phyloP scores from a whole-genome alignment of 2,888 invertebrate species.

The Ormia ochracea region DNA sequence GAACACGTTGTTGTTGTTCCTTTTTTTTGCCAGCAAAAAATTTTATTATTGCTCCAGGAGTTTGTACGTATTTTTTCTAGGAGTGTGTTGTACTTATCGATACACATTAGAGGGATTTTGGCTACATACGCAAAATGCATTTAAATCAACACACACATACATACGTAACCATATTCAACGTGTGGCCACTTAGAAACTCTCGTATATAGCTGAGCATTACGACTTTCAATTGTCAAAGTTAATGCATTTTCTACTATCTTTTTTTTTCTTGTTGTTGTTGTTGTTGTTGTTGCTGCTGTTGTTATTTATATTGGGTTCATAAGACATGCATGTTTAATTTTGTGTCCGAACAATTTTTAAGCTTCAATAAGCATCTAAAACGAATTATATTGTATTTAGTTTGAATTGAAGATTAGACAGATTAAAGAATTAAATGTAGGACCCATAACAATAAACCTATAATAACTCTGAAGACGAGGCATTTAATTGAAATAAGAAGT shows the following conservation, averaged over 20 bases:
- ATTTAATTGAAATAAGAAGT: too few relatives aligned
- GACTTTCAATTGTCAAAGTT: slow-evolving; percentile 56
- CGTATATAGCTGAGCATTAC: slow-evolving; percentile 31
- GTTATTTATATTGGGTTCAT: slow-evolving; percentile 6
- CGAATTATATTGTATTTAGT: slow-evolving; percentile 18
- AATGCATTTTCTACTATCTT: slow-evolving; percentile 57
- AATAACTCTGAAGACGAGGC: too few relatives aligned
- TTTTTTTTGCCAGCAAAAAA: neutral
- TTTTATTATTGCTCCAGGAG: slow-evolving; percentile 10
- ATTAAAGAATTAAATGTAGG: neutral
- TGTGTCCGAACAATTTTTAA: slow-evolving; percentile 57
- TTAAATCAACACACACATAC: neutral
- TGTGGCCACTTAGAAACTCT: neutral
- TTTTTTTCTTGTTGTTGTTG: too few relatives aligned
- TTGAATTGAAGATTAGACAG: neutral
- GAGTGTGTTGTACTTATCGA: slow-evolving; percentile 29
- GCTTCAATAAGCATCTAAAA: slow-evolving; percentile 56
- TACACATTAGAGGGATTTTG: slow-evolving; percentile 26
- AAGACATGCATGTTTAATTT: slow-evolving; percentile 17
- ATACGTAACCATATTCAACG: neutral
- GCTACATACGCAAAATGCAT: neutral
- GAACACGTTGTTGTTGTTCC: too few relatives aligned
- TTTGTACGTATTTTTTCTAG: neutral
- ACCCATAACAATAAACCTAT: neutral
- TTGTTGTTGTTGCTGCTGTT: too few relatives aligned